Conservation (phyloP, 1,140 invertebrate species). For the Bactericera cockerelli region DNA sequence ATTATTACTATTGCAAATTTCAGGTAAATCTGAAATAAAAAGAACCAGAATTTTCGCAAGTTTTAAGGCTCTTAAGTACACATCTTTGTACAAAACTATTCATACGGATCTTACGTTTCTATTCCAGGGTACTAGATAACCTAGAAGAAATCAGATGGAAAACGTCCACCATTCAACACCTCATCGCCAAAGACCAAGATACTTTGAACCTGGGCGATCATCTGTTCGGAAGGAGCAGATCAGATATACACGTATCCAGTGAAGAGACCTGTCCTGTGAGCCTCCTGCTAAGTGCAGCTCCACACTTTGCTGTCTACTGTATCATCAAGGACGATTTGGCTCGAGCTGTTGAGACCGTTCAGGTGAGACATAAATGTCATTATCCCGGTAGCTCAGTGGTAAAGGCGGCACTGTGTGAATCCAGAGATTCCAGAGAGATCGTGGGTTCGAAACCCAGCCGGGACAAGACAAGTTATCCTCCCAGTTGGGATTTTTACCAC, state of each 20-base stretch:
- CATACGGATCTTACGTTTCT: background rate
- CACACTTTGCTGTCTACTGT: background rate
- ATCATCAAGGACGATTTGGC: background rate
- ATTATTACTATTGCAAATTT: too few relatives aligned
- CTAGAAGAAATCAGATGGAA: background rate
- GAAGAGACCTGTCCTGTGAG: background rate
- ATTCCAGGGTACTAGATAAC: background rate
- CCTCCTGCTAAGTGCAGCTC: background rate
- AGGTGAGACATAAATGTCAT: background rate
- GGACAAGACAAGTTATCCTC: too few relatives aligned
- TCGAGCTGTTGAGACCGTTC: background rate
- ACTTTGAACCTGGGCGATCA: too few relatives aligned
- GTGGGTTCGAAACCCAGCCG: too few relatives aligned
- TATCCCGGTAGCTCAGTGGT: too few relatives aligned
- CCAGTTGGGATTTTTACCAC: too few relatives aligned
- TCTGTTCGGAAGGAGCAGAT: background rate
- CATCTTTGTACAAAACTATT: background rate
- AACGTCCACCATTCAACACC: background rate
- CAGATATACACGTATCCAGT: background rate
- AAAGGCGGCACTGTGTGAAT: too few relatives aligned
- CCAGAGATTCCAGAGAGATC: too few relatives aligned
- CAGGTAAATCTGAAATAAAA: background rate
- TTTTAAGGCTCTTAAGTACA: background rate
- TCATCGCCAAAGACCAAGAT: background rate
- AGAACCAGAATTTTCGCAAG: background rate